phyloP scores from a whole-genome alignment of 92 coral and sea anemone species.

The Pocillopora grandis region DNA sequence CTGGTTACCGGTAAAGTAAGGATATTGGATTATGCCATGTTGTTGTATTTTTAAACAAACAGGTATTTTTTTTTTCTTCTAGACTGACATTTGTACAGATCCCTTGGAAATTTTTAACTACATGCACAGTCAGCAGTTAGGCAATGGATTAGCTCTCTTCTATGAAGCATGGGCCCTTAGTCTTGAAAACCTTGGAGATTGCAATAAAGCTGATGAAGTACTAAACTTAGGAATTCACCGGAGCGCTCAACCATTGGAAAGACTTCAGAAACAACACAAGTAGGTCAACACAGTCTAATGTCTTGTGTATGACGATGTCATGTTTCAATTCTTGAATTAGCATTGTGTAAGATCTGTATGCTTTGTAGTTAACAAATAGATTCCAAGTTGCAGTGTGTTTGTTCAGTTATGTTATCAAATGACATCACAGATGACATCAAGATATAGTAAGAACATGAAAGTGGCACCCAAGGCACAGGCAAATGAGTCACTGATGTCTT shows the following conservation, averaged over 20 bases:
- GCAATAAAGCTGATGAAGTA: slow-evolving; percentile 93
- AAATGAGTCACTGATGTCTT: background rate
- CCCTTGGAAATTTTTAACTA: slow-evolving; percentile 83
- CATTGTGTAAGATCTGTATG: background rate
- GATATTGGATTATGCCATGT: background rate
- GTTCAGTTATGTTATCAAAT: no score
- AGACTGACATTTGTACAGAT: slow-evolving; percentile 88
- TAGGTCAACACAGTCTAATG: background rate
- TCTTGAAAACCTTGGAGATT: slow-evolving; percentile 68
- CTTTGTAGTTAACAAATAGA: background rate
- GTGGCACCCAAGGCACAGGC: no score
- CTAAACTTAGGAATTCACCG: slow-evolving; percentile 71
- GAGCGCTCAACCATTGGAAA: slow-evolving; percentile 84
- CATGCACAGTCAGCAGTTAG: slow-evolving; percentile 83
- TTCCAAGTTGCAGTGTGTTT: no score
- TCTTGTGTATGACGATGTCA: no score
- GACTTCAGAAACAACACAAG: slow-evolving; percentile 78
- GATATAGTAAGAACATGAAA: no score
- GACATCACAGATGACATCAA: no score
- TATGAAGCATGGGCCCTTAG: slow-evolving; percentile 89
- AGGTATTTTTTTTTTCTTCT: background rate
- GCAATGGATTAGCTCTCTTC: slow-evolving; percentile 72
- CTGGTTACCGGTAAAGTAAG: background rate
- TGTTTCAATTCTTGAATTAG: no score
- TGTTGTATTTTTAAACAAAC: background rate